Evolutionary conservation across 1,140 invertebrate genomes (phyloP).

Genomic region (Ditylenchus dipsaci): DNA sequence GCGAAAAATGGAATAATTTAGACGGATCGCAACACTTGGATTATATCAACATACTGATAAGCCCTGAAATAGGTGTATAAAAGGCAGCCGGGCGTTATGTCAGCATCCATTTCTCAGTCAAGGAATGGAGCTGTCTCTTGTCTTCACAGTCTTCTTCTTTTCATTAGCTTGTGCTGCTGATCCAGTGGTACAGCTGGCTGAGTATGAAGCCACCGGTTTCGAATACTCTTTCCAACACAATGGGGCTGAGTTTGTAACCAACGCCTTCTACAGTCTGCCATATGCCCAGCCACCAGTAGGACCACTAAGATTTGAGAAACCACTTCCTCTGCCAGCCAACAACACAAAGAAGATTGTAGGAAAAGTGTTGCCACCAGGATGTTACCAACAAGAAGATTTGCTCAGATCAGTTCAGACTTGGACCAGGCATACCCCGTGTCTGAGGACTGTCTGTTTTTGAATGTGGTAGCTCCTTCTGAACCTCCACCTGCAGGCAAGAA

Average conservation of each 20-base stretch:
- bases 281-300: not conserved
- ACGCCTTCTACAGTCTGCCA: not conserved
- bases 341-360: not conserved
- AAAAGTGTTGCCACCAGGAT: not conserved
- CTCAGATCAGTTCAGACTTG: not conserved
- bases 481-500: not conserved
- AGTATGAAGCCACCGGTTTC: not conserved
- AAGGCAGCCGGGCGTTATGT: no score
- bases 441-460: slow-evolving; percentile 28
- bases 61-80: no score
- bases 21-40: no score
- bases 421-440: not conserved
- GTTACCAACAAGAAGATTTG: not conserved
- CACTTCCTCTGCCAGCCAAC: not conserved
- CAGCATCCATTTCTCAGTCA: no score
- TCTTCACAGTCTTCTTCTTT: no score
- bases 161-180: not conserved
- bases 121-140: no score
- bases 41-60: no score
- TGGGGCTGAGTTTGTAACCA: not conserved
- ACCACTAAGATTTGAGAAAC: not conserved
- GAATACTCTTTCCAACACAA: not conserved
- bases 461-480: slow-evolving; percentile 8
- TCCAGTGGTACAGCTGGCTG: not conserved
- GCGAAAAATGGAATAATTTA: no score